phyloP scores from a whole-genome alignment of 2,797 vertebrate species.

The Alectoris magna region DNA sequence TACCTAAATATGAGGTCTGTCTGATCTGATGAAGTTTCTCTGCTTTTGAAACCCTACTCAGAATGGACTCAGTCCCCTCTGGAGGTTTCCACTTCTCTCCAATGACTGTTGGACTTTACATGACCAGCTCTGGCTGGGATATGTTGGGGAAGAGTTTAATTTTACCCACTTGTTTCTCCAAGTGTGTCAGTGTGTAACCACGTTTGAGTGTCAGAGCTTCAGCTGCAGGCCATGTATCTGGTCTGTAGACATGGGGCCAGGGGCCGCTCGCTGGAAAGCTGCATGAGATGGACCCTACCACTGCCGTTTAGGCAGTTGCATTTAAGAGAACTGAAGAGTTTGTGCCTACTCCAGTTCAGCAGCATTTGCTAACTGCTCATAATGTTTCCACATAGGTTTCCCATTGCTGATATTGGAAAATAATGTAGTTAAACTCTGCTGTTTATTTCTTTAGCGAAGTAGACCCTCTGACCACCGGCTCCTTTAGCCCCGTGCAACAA shows the following conservation, averaged over 20 bases:
- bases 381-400: background rate
- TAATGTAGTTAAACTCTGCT: conserved; percentile 10
- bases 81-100: background rate
- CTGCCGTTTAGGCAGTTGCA: background rate
- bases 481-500: conserved; percentile 63
- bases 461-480: conserved; percentile 50
- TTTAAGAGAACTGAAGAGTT: background rate
- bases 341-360: background rate
- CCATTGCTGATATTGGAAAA: conserved; percentile 31
- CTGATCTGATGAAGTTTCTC: background rate
- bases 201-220: background rate
- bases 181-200: fast-evolving
- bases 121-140: background rate
- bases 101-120: background rate
- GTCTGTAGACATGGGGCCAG: fast-evolving
- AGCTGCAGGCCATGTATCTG: background rate
- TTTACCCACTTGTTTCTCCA: background rate
- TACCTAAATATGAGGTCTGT: background rate
- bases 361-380: background rate
- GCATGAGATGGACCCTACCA: background rate
- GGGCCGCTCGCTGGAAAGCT: background rate
- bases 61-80: background rate
- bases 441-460: conserved; percentile 62
- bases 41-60: background rate
- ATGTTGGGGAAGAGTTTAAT: background rate